Base-by-base conservation (phyloP, 2,888 invertebrate species). In the Ariolimax columbianus region DNA sequence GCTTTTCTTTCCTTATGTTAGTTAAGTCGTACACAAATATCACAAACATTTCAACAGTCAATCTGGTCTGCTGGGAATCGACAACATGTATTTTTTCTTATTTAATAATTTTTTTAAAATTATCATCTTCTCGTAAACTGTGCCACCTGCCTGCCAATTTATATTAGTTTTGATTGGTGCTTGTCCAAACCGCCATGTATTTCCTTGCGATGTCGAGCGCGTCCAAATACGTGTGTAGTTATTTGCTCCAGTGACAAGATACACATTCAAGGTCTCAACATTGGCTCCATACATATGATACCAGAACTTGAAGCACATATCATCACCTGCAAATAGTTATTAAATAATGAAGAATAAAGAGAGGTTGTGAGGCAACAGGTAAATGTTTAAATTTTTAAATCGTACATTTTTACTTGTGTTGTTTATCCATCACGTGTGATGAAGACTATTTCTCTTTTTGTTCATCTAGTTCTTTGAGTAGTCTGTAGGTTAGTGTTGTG, bases 221-320 rank as follows among this genome's bases (percentile, higher is more conserved):
- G 90, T 89, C 91, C 91, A 93, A 77, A 92, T 87, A 82, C 90
- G 86, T 19, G 88, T 88, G 51, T 83, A 84, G 85, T 89, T 90
- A 36, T 87, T 88, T 3, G 78, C 47, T 23, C 83, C 63, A 51
- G 87, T 87, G 47, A 89, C 77, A 70, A 86, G 70, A 87, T 92
- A 92, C 23, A 93, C 89, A 84, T 92, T 92, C 9, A 93, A 89
- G 19, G 90, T 89, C 68, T 90, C 91, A 63, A 92, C 89, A 84
- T 91, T 89, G 9, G 89, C 86, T 9, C 92, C 93, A 88, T 91
- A 93, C 92, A 93, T 93, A 88, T 92, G 92, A 86, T 92, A 93
- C 92, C 92, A 93, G 90, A 93, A 93, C 17, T 89, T 89, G 26
- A 93, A 88, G 87, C 93, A 93, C 75, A 89, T 88, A 11, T 90